A percentile compares a stretch with the other conserved stretches of the same genome.
phyloP scores from a whole-genome alignment of 2,888 invertebrate genomes.

The Dryococelus australis region DNA sequence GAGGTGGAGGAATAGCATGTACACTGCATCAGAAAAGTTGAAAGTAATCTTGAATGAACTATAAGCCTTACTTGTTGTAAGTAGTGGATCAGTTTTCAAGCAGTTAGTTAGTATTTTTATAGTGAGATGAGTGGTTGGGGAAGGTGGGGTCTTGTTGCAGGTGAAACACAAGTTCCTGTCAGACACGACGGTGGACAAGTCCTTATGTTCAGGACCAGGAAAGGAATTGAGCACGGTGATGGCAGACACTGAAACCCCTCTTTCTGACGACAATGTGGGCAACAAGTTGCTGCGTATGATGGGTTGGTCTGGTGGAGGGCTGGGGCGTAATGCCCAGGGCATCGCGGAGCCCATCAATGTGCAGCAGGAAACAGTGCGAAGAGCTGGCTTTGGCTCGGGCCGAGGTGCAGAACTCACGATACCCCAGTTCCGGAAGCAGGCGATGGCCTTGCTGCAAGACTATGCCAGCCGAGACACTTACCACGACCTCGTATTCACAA shows the following conservation, averaged over 20 bases:
- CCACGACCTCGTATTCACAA: slow-evolving; percentile 57
- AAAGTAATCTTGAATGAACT: too few species aligned
- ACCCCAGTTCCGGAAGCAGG: slow-evolving; percentile 49
- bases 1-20: too few species aligned
- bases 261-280: slow-evolving; percentile 61
- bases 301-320: slow-evolving; percentile 78
- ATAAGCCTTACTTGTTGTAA: too few species aligned
- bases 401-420: background rate
- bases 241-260: slow-evolving; percentile 34
- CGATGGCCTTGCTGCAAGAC: slow-evolving; percentile 52
- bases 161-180: slow-evolving; percentile 36
- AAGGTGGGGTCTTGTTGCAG: slow-evolving; percentile 32
- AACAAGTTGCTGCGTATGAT: slow-evolving; percentile 69
- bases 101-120: too few species aligned
- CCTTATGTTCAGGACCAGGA: background rate
- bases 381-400: slow-evolving; percentile 42
- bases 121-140: too few species aligned
- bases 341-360: slow-evolving; percentile 67
- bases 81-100: too few species aligned
- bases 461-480: slow-evolving; percentile 54
- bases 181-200: slow-evolving; percentile 41
- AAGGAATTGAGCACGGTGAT: too few species aligned
- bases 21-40: too few species aligned
- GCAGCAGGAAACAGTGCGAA: slow-evolving; percentile 37
- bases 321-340: slow-evolving; percentile 70